These are phyloP conservation scores for Lasioglossum marginatum DNA, from an alignment of 2,888 invertebrate genomes.

Conservation along the genomic window DNA sequence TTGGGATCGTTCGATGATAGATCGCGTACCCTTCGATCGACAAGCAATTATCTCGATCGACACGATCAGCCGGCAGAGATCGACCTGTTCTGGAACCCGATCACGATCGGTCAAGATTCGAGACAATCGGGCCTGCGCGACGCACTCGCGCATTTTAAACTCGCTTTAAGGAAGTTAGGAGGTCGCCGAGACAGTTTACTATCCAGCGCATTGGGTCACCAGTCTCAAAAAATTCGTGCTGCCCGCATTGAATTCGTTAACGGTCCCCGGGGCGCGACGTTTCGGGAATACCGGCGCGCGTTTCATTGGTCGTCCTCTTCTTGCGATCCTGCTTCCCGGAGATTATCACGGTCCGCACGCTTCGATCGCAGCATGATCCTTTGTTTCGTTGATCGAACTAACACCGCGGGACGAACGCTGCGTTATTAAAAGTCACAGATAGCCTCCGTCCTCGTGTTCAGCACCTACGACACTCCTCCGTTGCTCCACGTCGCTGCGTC, in stretches of 20 bases:
- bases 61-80: background rate
- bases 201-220: constrained; percentile 81
- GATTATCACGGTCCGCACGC: background rate
- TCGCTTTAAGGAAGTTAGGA: constrained; percentile 73
- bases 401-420: background rate
- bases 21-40: background rate
- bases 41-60: constrained; percentile 3
- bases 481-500: constrained; percentile 21
- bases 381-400: background rate
- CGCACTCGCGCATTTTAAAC: constrained; percentile 69
- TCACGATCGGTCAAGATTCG: constrained; percentile 60
- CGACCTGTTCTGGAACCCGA: constrained; percentile 28
- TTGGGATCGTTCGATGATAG: background rate
- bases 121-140: constrained; percentile 32
- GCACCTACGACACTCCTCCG: constrained; percentile 29
- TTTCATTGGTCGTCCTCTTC: background rate
- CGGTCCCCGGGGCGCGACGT: constrained; percentile 61
- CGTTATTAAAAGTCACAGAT: background rate
- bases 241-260: constrained; percentile 73
- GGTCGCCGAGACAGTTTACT: constrained; percentile 70
- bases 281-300: constrained; percentile 43
- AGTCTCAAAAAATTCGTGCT: constrained; percentile 71
- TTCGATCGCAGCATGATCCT: background rate
- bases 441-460: constrained; percentile 1
- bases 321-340: background rate